Evolutionary conservation across 2,888 invertebrate species (phyloP), one percentile per base, ranked within the genome.

Genomic region (Sesamia inferens): DNA sequence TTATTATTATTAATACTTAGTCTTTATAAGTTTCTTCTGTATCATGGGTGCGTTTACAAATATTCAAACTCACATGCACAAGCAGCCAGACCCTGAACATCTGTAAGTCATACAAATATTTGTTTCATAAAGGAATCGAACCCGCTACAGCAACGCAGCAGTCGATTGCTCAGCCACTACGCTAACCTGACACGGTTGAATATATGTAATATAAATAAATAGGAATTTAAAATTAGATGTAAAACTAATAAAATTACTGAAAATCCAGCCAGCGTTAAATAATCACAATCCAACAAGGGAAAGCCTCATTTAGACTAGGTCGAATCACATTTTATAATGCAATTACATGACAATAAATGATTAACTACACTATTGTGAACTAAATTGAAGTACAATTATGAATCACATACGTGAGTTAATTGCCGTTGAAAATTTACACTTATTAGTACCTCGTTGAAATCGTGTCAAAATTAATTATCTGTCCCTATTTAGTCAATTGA

Each of bases 331-430:
- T 79, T 65, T 62, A 58, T 74, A 75, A 62, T n/a, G 31, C n/a
- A 81, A 81, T 81, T 57, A 68, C 19, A 58, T 13, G 39, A 54
- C 42, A 48, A 44, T 71, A 55, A 81, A 66, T 81, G 14, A 84
- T 71, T 63, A 66, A 81, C 54, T 63, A 70, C 57, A 51, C 19
- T n/a, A 48, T 55, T 66, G 10, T 54, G 61, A 66, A 81, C 65
- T 31, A 51, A 84, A 81, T 81, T 71, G 24, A 76, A 81, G 68
- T 76, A 76, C 58, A 69, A 71, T 81, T 55, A 71, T 69, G 65
- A 81, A 66, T 76, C 68, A 75, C 64, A 39, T 39, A 48, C 76
- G 51, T 13, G 58, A 76, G 62, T 70, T 61, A 81, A 75, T 65
- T 58, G n/a, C 39, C 0, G 39, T 58, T 65, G n/a, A 68, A 71